Base-by-base conservation (phyloP, 2,888 invertebrate genomes). In the Didymodactylos carnosus region DNA sequence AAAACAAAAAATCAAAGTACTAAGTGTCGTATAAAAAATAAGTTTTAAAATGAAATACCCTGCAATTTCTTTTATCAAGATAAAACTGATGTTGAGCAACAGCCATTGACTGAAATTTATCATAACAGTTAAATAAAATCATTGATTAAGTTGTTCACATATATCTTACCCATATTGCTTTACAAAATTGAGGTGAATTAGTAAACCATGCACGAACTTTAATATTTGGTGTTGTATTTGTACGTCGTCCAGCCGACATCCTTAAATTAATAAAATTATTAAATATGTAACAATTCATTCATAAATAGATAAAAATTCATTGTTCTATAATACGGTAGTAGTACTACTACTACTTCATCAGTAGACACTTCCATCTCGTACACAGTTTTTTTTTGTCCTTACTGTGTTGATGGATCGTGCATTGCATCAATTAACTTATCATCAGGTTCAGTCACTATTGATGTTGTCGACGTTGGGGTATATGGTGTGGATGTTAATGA, bases 1-100 rank as follows among this genome's bases (percentile, higher is more conserved):
- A 27, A 27, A 69, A 39, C 8, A 69, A 1, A 16, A 25, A 29
- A 19, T 3, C 0, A 27, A n/a, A n/a, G n/a, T n/a, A n/a, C n/a
- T n/a, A n/a, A n/a, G n/a, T n/a, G n/a, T n/a, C n/a, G n/a, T 7
- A 16, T 16, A 14, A 16, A 3, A 41, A 14, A 2, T 39, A 14
- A 6, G 35, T 27, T 5, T 25, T 39, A 39, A 16, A 8, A 16
- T 1, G 16, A 71, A 78, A 77, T 77, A 83, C 83, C 80, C 80
- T 81, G 78, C 80, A 81, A 72, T 81, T 79, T 77, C 82, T 83
- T 72, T 82, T 79, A 78, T 87, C 86, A 78, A 86, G 80, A 79
- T 85, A 86, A 80, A 86, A 86, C 80, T 86, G 86, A 78, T 87
- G 86, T 80, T 87, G 86, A 49, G 84, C 83, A 72, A 87, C 85